Evolutionary conservation across 2,797 vertebrate genomes (phyloP), one percentile per base, ranked within the genome.

Genomic region (Rhinophrynus dorsalis): DNA sequence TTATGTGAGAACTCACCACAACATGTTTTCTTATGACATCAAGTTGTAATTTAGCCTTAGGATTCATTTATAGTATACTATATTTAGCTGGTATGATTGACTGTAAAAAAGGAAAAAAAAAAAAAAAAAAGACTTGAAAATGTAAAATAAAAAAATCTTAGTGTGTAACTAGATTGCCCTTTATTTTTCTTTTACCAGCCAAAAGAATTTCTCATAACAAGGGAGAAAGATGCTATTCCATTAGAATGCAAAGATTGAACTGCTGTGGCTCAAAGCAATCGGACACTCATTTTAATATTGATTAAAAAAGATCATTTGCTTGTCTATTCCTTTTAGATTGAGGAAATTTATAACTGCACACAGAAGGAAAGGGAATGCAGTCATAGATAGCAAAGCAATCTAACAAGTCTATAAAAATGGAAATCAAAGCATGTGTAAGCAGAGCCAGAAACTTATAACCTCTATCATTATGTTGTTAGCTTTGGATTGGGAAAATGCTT

Each of bases 361-460:
- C 44, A 64, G 68, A 51, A 65, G 44, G 33, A 58, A 40, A 20
- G 44, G 33, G 33, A 72, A 72, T 38, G 33, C 52, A 42, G 58
- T 42, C 48, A 64, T 29, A 23, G 68, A 72, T 65, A 64, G 61
- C 68, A 65, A 72, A 64, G 52, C 61, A 72, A 72, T 72, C 68
- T 72, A 72, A 50, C 68, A 72, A 72, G 68, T 64, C 68, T 72
- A 72, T 72, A 72, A 72, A 72, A 72, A 72, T 72, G 68, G 68
- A 72, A 72, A 72, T 72, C 52, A 72, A 64, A 72, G 61, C 68
- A 64, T 72, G 60, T 65, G 54, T 72, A 65, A 72, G 60, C 52
- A 51, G 68, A 72, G 68, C 68, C 52, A 64, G 68, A 65, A 72
- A 72, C 61, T 38, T 72, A 72, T 72, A 58, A 58, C 60, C 60